Evolutionary conservation across 2,113 vertebrate species (phyloP).

Genomic region (Bostrychus sinensis): DNA sequence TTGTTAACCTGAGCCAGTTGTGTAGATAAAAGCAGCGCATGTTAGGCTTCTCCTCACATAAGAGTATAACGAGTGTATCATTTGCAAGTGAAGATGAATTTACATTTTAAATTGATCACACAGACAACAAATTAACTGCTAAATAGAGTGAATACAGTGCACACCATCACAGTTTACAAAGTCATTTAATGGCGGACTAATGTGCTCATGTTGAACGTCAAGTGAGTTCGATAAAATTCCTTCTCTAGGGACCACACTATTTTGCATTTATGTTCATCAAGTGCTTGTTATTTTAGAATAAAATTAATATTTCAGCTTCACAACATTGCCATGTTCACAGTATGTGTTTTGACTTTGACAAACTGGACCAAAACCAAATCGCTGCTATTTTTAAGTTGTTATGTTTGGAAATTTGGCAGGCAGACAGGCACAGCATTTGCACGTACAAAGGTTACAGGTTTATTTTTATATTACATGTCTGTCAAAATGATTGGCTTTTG

Average conservation of each 20-base stretch:
- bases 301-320: slow-evolving; percentile 39
- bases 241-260: slow-evolving; percentile 4
- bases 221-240: slow-evolving; percentile 17
- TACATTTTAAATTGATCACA: slow-evolving; percentile 32
- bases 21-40: not conserved
- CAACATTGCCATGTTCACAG: slow-evolving; percentile 15
- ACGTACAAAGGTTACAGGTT: slow-evolving; percentile 59
- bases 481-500: slow-evolving; percentile 60
- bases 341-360: not conserved
- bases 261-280: slow-evolving; percentile 27
- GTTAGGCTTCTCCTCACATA: not conserved
- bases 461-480: slow-evolving; percentile 53
- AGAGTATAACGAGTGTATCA: not conserved
- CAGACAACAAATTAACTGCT: slow-evolving; percentile 5
- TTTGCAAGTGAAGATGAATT: slow-evolving; percentile 23
- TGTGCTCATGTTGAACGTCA: slow-evolving; percentile 21
- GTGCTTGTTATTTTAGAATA: slow-evolving; percentile 32
- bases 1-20: not conserved
- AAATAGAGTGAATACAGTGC: slow-evolving; percentile 25
- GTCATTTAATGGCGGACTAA: slow-evolving; percentile 25
- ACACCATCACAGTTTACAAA: slow-evolving; percentile 26
- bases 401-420: slow-evolving; percentile 43
- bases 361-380: slow-evolving; percentile 42
- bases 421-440: slow-evolving; percentile 52
- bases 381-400: slow-evolving; percentile 21